These are phyloP conservation scores for Calosoma granatense DNA, from an alignment of 1,140 invertebrate genomes.

Conservation along the genomic window DNA sequence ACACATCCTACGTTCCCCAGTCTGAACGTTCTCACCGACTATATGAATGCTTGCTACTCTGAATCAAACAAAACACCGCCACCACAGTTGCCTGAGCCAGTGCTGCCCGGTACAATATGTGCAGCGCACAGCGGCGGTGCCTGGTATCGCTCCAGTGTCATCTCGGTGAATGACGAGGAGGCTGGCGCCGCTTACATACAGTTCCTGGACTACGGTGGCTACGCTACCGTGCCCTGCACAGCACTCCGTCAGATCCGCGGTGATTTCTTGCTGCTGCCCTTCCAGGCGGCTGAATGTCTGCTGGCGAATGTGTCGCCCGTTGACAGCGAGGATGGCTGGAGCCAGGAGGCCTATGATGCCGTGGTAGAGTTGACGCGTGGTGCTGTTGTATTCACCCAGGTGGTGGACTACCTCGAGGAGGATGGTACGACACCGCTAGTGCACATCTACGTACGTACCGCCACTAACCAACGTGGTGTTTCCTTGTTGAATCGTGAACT, in stretches of 20 bases:
- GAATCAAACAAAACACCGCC: constrained; percentile 43
- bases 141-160: constrained; percentile 84
- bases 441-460: constrained; percentile 5
- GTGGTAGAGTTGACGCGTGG: constrained; percentile 68
- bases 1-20: constrained; percentile 83
- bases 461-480: constrained; percentile 34
- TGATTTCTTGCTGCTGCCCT: constrained; percentile 87
- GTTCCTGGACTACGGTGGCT: constrained; percentile 92
- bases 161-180: constrained; percentile 57
- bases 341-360: constrained; percentile 58
- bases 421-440: constrained; percentile 22
- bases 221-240: constrained; percentile 60
- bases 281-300: constrained; percentile 91
- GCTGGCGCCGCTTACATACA: constrained; percentile 67
- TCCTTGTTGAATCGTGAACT: constrained; percentile 58
- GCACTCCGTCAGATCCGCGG: constrained; percentile 77
- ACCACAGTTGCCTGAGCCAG: constrained; percentile 45
- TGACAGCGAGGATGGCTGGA: constrained; percentile 47
- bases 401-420: constrained; percentile 68
- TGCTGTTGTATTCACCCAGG: constrained; percentile 74
- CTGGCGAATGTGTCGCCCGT: constrained; percentile 79
- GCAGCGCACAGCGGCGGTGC: constrained; percentile 68
- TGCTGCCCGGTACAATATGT: constrained; percentile 54
- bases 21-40: constrained; percentile 63
- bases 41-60: constrained; percentile 58